A percentile compares a stretch with the other conserved stretches of the same genome.
phyloP scores from a whole-genome alignment of 2,888 invertebrate genomes.

The Ligdia adustata region DNA sequence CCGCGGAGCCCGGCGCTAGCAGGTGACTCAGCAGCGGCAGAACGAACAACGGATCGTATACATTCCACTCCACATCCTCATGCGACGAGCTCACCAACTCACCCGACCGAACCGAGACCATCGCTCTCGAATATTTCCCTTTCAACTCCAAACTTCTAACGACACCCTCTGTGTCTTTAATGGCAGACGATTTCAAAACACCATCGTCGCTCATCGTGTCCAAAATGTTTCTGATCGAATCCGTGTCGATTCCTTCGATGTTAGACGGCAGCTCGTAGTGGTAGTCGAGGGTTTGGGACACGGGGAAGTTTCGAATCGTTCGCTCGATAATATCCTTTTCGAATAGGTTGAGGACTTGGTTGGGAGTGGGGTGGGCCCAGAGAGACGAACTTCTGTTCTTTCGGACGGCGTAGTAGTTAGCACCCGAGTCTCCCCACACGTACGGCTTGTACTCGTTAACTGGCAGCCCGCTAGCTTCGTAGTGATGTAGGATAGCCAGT shows the following conservation, averaged over 20 bases:
- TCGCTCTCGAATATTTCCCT: slow-evolving; percentile 46
- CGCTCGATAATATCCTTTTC: slow-evolving; percentile 85
- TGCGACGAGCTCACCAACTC: slow-evolving; percentile 56
- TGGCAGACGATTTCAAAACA: slow-evolving; percentile 40
- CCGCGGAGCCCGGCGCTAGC: slow-evolving; percentile 89
- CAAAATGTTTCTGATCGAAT: slow-evolving; percentile 44
- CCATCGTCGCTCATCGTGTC: slow-evolving; percentile 50
- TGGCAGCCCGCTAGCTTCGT: slow-evolving; percentile 87
- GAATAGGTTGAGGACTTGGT: slow-evolving; percentile 89
- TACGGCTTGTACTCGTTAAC: slow-evolving; percentile 89
- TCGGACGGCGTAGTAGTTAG: slow-evolving; percentile 89
- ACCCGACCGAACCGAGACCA: slow-evolving; percentile 39
- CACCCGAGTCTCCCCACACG: slow-evolving; percentile 92
- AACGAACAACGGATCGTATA: slow-evolving; percentile 93
- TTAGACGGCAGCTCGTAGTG: slow-evolving; percentile 59
- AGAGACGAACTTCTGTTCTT: slow-evolving; percentile 80
- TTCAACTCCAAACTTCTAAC: slow-evolving; percentile 48
- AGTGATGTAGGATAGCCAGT: slow-evolving; percentile 86
- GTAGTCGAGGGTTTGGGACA: slow-evolving; percentile 83
- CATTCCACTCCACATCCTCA: slow-evolving; percentile 54
- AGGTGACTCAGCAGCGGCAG: slow-evolving; percentile 90
- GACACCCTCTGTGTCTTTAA: slow-evolving; percentile 52
- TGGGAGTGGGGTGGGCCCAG: slow-evolving; percentile 88
- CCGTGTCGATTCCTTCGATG: slow-evolving; percentile 36
- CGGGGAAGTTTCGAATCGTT: slow-evolving; percentile 89